Base-by-base conservation (phyloP, 2,888 invertebrate species). In the Aromia moschata region DNA sequence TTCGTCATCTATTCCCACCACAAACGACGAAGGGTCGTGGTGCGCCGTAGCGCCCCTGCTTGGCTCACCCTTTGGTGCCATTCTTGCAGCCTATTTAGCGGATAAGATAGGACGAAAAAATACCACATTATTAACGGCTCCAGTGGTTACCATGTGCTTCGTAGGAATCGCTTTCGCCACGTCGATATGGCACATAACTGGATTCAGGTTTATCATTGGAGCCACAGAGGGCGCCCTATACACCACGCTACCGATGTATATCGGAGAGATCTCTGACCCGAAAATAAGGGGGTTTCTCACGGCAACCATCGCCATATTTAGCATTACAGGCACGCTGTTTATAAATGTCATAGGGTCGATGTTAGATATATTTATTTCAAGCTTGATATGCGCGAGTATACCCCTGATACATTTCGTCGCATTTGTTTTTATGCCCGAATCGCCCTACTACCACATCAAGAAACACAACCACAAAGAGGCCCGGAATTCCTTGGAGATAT, bases 351-450 rank as follows among this genome's bases (percentile, higher is more conserved):
- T 87, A 66, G 87, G 87, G 10, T 86, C 86, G 1, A 82, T 82
- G 70, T 85, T 84, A 40, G 79, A 84, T 63, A 86, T 87, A 79
- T 80, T 79, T 67, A 77, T 78, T 11, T 81, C 86, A 63, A 86
- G 85, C 61, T 77, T 82, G 49, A 83, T 86, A 74, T 87, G 86
- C 73, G 81, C 86, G 66, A 74, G 84, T 59, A 81, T 88, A 54
- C 86, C 88, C 4, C 74, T 87, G 18, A 72, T 85, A 40, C 85
- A 87, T 71, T 79, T 87, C 40, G 55, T 85, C 11, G 79, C 84
- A 7, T 86, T 88, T 74, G 77, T 85, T 30, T 84, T 85, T 73
- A 82, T 89, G 75, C 90, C 90, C n/a, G 90, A 91, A 80, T 84
- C 86, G 0, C 87, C 87, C 0, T 82, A 85, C 49, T 84, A 80